Conservation (phyloP, 2,113 vertebrate genomes). For the Phyllostomus discolor region DNA sequence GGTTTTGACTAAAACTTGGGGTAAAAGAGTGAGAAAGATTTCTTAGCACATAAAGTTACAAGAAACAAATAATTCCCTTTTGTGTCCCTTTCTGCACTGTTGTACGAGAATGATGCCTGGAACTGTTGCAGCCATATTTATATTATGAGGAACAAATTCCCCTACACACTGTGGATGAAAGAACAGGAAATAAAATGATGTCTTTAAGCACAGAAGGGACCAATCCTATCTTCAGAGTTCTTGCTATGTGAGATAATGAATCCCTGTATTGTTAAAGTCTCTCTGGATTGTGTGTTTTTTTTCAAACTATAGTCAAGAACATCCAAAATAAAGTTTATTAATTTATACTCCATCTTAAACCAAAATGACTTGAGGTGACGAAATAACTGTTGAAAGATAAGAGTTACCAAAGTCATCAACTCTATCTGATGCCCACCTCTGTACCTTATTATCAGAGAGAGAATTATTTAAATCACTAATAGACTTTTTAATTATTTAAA, state of each 20-base stretch:
- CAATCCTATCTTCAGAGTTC: not conserved
- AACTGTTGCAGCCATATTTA: not conserved
- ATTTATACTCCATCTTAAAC: not conserved
- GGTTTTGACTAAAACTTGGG: not conserved
- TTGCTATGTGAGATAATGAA: not conserved
- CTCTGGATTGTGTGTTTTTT: not conserved
- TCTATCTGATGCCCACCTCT: not conserved
- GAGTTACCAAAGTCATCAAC: not conserved
- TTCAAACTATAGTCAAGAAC: not conserved
- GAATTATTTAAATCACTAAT: not conserved
- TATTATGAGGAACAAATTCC: not conserved
- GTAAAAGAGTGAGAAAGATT: not conserved
- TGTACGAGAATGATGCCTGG: not conserved
- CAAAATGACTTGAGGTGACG: not conserved
- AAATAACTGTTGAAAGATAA: conserved; percentile 15
- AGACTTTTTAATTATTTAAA: not conserved
- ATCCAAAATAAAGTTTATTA: not conserved
- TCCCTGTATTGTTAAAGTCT: not conserved
- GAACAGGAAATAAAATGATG: conserved; percentile 7
- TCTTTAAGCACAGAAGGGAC: not conserved
- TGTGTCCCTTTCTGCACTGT: not conserved
- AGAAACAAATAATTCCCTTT: not conserved
- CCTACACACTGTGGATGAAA: not conserved
- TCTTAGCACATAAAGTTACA: not conserved
- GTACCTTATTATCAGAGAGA: not conserved